Conservation (phyloP, 2,113 vertebrate genomes). For the Macquaria australasica region DNA sequence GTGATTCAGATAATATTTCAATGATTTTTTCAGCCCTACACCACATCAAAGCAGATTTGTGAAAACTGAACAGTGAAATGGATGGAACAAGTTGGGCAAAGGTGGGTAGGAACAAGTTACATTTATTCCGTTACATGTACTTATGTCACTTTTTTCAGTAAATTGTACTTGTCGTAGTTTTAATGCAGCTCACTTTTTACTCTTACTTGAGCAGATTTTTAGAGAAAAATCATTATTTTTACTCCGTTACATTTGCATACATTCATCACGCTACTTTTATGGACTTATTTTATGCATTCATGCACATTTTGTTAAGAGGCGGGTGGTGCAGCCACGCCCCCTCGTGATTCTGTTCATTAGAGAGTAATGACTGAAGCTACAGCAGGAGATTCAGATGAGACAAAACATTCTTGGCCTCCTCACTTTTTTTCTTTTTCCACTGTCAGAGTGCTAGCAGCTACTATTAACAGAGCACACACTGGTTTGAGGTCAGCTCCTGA, state of each 20-base stretch:
- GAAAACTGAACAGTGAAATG: neutral
- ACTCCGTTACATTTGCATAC: neutral
- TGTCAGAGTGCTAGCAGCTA: neutral
- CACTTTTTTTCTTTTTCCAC: neutral
- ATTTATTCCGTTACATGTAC: too few species aligned
- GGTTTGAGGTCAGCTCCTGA: neutral
- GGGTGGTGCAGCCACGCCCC: neutral
- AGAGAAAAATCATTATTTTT: neutral
- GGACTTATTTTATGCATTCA: neutral
- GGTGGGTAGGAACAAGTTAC: too few species aligned
- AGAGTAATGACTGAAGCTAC: neutral
- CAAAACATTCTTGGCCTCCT: neutral
- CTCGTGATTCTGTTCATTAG: too few species aligned
- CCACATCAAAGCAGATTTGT: neutral
- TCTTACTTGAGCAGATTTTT: neutral
- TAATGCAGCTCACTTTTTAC: too few species aligned
- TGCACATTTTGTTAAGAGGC: neutral
- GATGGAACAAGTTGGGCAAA: neutral
- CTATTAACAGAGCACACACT: neutral
- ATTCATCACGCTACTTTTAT: neutral
- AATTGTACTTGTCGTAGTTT: too few species aligned
- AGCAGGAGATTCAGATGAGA: neutral
- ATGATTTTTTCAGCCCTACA: too few species aligned
- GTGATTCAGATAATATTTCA: too few species aligned
- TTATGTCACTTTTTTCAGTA: too few species aligned